Conservation (phyloP, 2,888 invertebrate species). For the Criorhina ranunculi region DNA sequence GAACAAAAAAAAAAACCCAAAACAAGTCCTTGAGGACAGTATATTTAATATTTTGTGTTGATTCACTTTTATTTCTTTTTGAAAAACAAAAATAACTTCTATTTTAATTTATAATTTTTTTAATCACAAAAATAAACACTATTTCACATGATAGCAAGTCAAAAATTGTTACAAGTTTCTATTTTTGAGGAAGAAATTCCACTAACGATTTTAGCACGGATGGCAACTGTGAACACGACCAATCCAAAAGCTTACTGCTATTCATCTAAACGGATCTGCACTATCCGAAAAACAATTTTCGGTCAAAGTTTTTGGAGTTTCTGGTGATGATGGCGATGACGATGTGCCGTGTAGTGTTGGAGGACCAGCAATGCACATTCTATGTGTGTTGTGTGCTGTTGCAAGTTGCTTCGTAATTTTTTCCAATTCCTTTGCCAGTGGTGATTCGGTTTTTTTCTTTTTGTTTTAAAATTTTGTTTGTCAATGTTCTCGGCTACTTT, state of each 20-base stretch:
- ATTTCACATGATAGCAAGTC: constrained; percentile 30
- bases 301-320: constrained; percentile 82
- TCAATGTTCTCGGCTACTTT: constrained; percentile 75
- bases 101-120: constrained; percentile 4
- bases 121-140: constrained; percentile 7
- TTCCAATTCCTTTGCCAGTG: constrained; percentile 67
- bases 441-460: constrained; percentile 77
- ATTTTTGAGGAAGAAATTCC: not conserved
- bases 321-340: constrained; percentile 70
- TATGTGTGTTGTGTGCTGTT: constrained; percentile 78
- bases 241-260: constrained; percentile 84
- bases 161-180: constrained; percentile 43
- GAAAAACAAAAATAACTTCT: not conserved
- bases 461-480: constrained; percentile 66
- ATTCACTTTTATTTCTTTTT: constrained; percentile 21
- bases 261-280: constrained; percentile 84
- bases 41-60: constrained; percentile 17
- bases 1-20: constrained; percentile 25
- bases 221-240: constrained; percentile 81
- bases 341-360: constrained; percentile 69
- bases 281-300: constrained; percentile 83
- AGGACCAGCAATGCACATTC: constrained; percentile 73
- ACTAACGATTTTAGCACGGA: constrained; percentile 55
- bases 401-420: constrained; percentile 77
- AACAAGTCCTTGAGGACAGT: constrained; percentile 47